Evolutionary conservation across 2,797 vertebrate species (phyloP).

Genomic region (Poecilia velifera): DNA sequence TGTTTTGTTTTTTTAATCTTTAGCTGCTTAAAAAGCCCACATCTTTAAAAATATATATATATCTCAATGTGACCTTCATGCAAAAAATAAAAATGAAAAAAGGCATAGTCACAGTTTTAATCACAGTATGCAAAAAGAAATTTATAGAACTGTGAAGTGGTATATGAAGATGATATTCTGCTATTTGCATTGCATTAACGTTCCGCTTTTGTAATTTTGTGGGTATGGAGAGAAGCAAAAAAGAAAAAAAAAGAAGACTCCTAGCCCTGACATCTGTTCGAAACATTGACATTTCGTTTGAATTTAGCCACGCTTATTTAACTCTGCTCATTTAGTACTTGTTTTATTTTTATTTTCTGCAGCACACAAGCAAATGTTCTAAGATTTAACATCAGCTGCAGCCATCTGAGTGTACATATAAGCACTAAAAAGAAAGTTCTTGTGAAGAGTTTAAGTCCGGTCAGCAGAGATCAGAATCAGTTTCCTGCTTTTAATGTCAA

Average conservation of each 20-base stretch:
- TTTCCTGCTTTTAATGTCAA: slow-evolving; percentile 44
- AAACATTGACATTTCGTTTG: slow-evolving; percentile 53
- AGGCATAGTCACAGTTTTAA: not conserved
- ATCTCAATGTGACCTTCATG: not conserved
- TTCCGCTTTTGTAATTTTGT: slow-evolving; percentile 72
- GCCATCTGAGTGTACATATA: not conserved
- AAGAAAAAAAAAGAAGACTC: slow-evolving; percentile 2
- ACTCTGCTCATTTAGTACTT: slow-evolving; percentile 24
- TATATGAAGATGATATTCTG: slow-evolving; percentile 5
- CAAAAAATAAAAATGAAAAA: not conserved
- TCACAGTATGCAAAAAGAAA: not conserved
- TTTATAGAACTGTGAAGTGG: slow-evolving; percentile 5
- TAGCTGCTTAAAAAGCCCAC: slow-evolving; percentile 2
- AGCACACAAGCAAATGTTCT: not conserved
- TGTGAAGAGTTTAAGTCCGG: slow-evolving; percentile 9
- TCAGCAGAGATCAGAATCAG: slow-evolving; percentile 32
- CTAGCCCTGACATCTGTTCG: slow-evolving; percentile 55
- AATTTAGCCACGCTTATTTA: slow-evolving; percentile 31
- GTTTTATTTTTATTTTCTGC: not conserved
- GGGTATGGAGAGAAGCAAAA: slow-evolving; percentile 54
- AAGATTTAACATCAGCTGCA: not conserved
- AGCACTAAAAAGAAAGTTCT: not conserved
- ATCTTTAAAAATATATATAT: not conserved
- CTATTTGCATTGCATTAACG: slow-evolving; percentile 48
- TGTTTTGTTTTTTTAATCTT: not conserved